Base-by-base conservation (phyloP, 1,140 invertebrate species). In the Drosophila miranda region DNA sequence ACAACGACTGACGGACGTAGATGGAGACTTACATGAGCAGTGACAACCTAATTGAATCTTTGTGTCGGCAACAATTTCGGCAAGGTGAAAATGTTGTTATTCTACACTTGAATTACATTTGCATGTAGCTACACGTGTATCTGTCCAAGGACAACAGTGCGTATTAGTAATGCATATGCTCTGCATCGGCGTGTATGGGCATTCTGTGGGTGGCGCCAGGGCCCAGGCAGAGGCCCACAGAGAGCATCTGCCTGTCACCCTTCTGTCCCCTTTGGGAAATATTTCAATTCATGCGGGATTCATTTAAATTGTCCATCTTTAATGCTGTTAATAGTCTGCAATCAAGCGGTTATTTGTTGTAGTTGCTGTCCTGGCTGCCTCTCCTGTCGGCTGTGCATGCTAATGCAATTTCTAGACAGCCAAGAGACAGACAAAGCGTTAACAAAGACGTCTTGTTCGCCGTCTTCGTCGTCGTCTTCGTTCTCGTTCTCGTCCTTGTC, bases 261-360 rank as follows among this genome's bases (percentile, higher is more conserved):
- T 7, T 8, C 16, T 2, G 3, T 16, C 2, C 19, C 26, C 14
- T 19, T 42, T 6, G 28, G 23, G 58, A 67, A 69, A 74, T 66
- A 59, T 80, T 78, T 75, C 57, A 63, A 67, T 72, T 64, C 70
- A 71, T 57, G 21, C 59, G 64, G 71, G 80, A 81, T 74, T 89
- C 70, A 89, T 75, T 81, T 72, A 82, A 77, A 88, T 88, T 87
- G 60, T 45, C 55, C 72, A 80, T 83, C 83, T 79, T 88, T 82
- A 81, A 84, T 75, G 71, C 68, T 84, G 74, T 89, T 89, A 89
- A 89, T 89, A 81, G 77, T 72, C 64, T 75, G 57, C 79, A 88
- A 87, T 83, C 69, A 87, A 66, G 74, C 61, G 58, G 43, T 75
- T 86, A 66, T 69, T 74, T 74, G 46, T 60, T 70, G 78, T 58